phyloP scores from a whole-genome alignment of 1,140 invertebrate species.

The Drosophila grimshawi region DNA sequence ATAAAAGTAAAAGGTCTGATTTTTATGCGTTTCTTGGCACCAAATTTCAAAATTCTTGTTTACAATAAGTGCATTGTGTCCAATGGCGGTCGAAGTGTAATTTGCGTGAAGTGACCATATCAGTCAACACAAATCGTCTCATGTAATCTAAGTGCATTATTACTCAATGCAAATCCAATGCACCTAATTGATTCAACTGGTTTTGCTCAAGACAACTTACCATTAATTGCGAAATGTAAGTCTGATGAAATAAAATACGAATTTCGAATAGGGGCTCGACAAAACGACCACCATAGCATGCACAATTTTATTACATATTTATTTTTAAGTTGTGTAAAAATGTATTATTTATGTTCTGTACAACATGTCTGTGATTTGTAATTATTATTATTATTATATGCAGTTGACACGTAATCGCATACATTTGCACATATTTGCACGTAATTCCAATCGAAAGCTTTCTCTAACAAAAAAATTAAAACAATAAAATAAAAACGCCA shows the following conservation, averaged over 20 bases:
- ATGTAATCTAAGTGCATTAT: constrained; percentile 30
- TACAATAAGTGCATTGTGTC: background rate
- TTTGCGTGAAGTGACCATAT: background rate
- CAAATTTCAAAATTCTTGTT: constrained; percentile 15
- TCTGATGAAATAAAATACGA: constrained; percentile 35
- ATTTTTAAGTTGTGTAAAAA: no score
- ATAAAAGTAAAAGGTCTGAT: background rate
- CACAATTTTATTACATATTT: no score
- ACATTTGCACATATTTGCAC: constrained; percentile 15
- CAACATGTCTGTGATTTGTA: background rate
- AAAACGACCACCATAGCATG: no score
- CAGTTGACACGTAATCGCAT: constrained; percentile 28
- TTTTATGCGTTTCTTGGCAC: constrained; percentile 23
- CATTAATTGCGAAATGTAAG: constrained; percentile 37
- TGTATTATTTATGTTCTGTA: no score
- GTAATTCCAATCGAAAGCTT: constrained; percentile 33
- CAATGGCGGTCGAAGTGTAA: constrained; percentile 11
- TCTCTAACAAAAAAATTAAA: constrained; percentile 12
- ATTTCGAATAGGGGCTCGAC: background rate
- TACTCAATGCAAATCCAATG: constrained; percentile 33
- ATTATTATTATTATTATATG: constrained; percentile 8
- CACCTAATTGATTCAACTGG: constrained; percentile 19
- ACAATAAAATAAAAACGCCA: constrained; percentile 88
- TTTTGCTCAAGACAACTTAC: constrained; percentile 5
- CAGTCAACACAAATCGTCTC: constrained; percentile 10